Percentiles rank a stretch among this genome's conserved stretches.
These are phyloP conservation scores for Emydoidea blandingii DNA, from an alignment of 2,797 vertebrate species.

Conservation along the genomic window DNA sequence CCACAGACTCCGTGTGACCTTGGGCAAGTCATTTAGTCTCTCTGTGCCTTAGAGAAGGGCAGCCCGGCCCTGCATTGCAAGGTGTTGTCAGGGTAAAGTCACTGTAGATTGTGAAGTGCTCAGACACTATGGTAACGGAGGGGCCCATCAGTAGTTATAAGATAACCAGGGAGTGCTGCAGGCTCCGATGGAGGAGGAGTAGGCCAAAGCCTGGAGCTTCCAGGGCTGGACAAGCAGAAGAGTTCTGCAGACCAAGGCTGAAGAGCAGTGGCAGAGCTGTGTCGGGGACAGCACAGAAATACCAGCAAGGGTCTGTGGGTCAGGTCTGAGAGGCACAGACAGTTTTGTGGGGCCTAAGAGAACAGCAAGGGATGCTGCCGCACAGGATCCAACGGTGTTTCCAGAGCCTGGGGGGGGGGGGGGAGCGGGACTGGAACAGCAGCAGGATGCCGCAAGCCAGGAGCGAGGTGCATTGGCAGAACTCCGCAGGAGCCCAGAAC, in stretches of 20 bases:
- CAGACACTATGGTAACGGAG: not conserved
- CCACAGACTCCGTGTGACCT: fast-evolving
- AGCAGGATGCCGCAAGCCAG: not conserved
- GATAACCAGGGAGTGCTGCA: not conserved
- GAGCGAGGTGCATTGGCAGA: not conserved
- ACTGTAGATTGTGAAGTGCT: not conserved
- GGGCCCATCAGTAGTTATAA: not conserved
- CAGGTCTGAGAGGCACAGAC: not conserved
- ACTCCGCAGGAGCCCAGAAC: not conserved
- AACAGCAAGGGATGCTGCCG: not conserved
- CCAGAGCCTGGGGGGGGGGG: not conserved
- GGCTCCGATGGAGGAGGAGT: not conserved
- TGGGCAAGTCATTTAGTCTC: not conserved
- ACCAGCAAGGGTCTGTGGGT: not conserved
- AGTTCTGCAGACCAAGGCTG: not conserved
- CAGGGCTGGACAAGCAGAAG: not conserved
- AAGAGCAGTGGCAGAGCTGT: too few relatives aligned
- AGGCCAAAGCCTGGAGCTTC: not conserved
- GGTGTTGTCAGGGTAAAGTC: not conserved
- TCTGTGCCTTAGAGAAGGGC: not conserved
- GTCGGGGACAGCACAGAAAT: not conserved
- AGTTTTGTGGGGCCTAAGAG: not conserved
- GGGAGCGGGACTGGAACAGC: not conserved
- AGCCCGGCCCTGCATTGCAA: not conserved
- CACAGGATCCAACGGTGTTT: not conserved